These are phyloP conservation scores for Neostethus bicornis DNA, from an alignment of 2,797 vertebrate genomes.

Conservation along the genomic window DNA sequence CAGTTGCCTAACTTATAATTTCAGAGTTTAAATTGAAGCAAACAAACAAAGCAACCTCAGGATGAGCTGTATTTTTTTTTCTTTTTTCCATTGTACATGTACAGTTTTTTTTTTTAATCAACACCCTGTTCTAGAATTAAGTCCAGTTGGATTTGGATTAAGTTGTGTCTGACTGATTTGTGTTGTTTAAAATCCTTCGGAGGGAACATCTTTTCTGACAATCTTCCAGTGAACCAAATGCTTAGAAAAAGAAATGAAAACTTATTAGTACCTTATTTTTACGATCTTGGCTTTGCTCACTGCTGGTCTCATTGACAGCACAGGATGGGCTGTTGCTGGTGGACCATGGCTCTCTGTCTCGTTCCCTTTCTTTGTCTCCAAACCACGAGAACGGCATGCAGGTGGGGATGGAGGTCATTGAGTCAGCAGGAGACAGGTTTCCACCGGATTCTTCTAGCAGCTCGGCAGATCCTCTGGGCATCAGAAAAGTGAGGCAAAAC, in stretches of 20 bases:
- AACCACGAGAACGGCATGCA: constrained; percentile 97
- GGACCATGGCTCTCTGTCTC: constrained; percentile 86
- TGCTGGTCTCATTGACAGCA: constrained; percentile 74
- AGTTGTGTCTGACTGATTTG: background rate
- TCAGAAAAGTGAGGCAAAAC: background rate
- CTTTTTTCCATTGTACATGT: no score
- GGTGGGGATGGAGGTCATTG: constrained; percentile 90
- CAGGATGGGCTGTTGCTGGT: constrained; percentile 84
- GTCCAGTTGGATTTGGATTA: background rate
- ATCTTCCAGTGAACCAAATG: background rate
- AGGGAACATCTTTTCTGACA: no score
- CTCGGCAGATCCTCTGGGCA: constrained; percentile 86
- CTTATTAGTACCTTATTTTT: constrained; percentile 82
- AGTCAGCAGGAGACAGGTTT: constrained; percentile 89
- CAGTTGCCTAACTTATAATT: no score
- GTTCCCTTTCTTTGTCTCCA: constrained; percentile 88
- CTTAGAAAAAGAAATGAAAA: background rate
- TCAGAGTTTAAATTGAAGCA: no score
- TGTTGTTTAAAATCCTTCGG: background rate
- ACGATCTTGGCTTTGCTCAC: constrained; percentile 84
- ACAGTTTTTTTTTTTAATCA: background rate
- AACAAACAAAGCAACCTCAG: no score
- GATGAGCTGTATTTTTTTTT: no score
- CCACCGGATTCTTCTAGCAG: constrained; percentile 87
- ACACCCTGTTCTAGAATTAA: background rate